Evolutionary conservation across 2,113 vertebrate genomes (phyloP).

Genomic region (Pygathrix nemaeus): DNA sequence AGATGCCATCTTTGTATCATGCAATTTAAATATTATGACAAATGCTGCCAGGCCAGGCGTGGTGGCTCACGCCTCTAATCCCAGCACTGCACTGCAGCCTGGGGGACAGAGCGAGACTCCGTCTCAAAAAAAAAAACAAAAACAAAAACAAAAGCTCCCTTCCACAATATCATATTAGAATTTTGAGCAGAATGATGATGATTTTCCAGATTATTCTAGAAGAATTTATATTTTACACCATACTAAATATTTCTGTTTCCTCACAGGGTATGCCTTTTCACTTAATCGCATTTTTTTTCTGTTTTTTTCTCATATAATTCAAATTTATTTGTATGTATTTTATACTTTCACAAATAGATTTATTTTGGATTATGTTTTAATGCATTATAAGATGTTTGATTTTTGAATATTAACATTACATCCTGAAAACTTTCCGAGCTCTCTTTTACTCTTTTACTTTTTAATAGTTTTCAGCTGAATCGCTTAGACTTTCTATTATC

Average conservation of each 20-base stretch:
- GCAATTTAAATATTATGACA: not conserved
- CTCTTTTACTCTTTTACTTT: not conserved
- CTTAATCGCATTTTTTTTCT: not conserved
- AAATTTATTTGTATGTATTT: not conserved
- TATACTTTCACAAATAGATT: not conserved
- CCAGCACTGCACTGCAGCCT: no score
- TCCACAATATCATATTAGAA: not conserved
- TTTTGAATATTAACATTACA: not conserved
- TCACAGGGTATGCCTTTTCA: not conserved
- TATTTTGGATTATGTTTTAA: not conserved
- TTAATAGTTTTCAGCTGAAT: not conserved
- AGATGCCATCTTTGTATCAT: not conserved
- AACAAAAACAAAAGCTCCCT: not conserved
- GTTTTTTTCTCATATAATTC: not conserved
- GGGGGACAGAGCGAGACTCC: no score
- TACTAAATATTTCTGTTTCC: not conserved
- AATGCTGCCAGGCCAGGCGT: not conserved
- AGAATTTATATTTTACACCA: not conserved
- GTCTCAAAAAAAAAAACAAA: no score
- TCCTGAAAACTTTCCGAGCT: not conserved
- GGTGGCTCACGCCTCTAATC: no score
- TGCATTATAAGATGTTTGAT: not conserved
- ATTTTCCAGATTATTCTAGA: slow-evolving; percentile 10
- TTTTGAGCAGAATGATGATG: not conserved
- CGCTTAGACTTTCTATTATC: not conserved